phyloP scores from a whole-genome alignment of 2,888 invertebrate genomes.

The Julus scandinavius region DNA sequence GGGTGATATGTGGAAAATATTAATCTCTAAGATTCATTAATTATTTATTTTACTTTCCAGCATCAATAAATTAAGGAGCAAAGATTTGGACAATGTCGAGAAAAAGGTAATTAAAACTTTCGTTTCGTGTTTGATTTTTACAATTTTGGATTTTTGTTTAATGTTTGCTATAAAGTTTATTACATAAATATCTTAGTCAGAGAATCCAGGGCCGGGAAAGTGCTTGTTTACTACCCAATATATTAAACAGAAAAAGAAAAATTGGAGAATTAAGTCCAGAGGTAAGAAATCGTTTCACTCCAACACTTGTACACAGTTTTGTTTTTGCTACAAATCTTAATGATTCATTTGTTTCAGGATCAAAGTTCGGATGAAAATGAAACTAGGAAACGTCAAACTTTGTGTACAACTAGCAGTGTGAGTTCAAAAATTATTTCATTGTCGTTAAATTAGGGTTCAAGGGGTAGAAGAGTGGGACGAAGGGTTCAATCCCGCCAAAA shows the following conservation, averaged over 20 bases:
- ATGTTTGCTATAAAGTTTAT: background rate
- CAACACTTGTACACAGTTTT: background rate
- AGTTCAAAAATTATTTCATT: background rate
- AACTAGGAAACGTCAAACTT: background rate
- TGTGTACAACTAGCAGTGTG: background rate
- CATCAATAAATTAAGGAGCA: background rate
- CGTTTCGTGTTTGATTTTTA: background rate
- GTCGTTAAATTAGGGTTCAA: background rate
- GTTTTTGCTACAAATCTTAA: background rate
- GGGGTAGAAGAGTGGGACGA: background rate
- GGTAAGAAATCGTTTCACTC: background rate
- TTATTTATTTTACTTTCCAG: too few relatives aligned
- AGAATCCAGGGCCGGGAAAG: background rate
- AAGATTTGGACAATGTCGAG: background rate
- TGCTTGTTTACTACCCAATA: background rate
- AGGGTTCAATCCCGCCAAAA: conserved; percentile 9
- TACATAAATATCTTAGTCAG: background rate
- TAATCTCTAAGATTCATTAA: too few relatives aligned
- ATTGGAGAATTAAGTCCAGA: background rate
- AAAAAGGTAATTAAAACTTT: background rate
- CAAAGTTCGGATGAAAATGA: background rate
- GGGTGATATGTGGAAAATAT: too few relatives aligned
- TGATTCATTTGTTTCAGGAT: background rate
- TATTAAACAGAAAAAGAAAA: background rate
- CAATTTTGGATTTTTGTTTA: background rate